phyloP scores from a whole-genome alignment of 1,140 invertebrate genomes.

The Drosophila nigromelanica region DNA sequence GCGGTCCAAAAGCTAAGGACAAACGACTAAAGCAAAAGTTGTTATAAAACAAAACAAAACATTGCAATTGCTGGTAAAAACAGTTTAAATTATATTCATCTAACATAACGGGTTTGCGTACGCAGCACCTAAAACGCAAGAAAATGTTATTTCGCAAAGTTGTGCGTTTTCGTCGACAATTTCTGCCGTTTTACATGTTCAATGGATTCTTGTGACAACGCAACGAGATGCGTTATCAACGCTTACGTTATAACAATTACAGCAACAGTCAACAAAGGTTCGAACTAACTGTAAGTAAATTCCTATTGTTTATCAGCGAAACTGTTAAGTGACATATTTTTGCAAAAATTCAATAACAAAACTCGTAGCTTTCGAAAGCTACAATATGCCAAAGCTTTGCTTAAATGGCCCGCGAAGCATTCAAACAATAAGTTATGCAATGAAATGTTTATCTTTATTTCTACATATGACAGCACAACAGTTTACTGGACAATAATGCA shows the following conservation, averaged over 20 bases:
- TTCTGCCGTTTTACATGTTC: constrained; percentile 72
- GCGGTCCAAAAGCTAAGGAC: constrained; percentile 21
- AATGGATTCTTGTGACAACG: constrained; percentile 78
- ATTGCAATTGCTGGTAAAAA: background rate
- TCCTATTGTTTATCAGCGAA: background rate
- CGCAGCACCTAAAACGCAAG: background rate
- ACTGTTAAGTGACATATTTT: background rate
- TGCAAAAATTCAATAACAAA: constrained; percentile 31
- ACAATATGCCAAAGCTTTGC: constrained; percentile 7
- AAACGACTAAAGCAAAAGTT: background rate
- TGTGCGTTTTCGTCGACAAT: constrained; percentile 61
- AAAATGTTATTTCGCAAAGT: constrained; percentile 73
- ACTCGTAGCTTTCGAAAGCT: constrained; percentile 37
- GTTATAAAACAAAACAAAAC: constrained; percentile 43
- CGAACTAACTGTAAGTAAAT: constrained; percentile 57
- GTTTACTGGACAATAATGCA: constrained; percentile 61
- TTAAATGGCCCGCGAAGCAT: background rate
- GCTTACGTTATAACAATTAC: constrained; percentile 68
- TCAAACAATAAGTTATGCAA: background rate
- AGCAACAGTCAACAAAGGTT: constrained; percentile 46
- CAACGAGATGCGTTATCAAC: constrained; percentile 70
- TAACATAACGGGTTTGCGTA: constrained; percentile 7
- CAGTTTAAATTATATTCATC: background rate
- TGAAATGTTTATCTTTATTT: background rate
- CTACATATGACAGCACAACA: constrained; percentile 49